phyloP scores from a whole-genome alignment of 2,888 invertebrate species.

The Hesperia comma region DNA sequence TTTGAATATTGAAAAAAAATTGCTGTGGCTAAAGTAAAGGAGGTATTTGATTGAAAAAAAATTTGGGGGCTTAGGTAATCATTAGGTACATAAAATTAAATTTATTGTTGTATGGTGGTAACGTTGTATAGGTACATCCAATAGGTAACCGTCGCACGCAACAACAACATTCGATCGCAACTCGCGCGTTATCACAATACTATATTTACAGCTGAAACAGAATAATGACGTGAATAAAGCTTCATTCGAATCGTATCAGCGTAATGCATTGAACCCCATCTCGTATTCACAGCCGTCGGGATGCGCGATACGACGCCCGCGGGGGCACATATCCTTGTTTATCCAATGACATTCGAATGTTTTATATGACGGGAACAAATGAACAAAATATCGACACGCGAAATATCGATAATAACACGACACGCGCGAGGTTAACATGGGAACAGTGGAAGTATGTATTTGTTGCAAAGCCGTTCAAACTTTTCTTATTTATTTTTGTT shows the following conservation, averaged over 20 bases:
- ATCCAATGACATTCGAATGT: conserved; percentile 25
- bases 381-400: conserved; percentile 9
- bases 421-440: not conserved
- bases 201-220: conserved; percentile 9
- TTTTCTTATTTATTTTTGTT: not conserved
- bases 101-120: too few species aligned
- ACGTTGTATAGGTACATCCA: too few species aligned
- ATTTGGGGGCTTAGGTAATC: too few species aligned
- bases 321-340: conserved; percentile 27
- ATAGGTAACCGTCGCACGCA: too few species aligned
- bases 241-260: conserved; percentile 18
- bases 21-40: too few species aligned
- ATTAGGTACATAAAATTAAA: too few species aligned
- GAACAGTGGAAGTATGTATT: not conserved
- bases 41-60: too few species aligned
- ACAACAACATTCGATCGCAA: not conserved
- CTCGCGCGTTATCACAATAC: not conserved
- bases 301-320: conserved; percentile 6
- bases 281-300: conserved; percentile 19
- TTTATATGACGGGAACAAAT: conserved; percentile 27
- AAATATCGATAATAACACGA: conserved; percentile 9
- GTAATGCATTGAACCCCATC: conserved; percentile 16
- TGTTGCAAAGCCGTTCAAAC: not conserved
- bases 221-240: conserved; percentile 20
- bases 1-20: too few species aligned